A percentile compares a stretch with the other conserved stretches of the same genome.
phyloP scores from a whole-genome alignment of 2,888 invertebrate species.

The Acanthosoma haemorrhoidale region DNA sequence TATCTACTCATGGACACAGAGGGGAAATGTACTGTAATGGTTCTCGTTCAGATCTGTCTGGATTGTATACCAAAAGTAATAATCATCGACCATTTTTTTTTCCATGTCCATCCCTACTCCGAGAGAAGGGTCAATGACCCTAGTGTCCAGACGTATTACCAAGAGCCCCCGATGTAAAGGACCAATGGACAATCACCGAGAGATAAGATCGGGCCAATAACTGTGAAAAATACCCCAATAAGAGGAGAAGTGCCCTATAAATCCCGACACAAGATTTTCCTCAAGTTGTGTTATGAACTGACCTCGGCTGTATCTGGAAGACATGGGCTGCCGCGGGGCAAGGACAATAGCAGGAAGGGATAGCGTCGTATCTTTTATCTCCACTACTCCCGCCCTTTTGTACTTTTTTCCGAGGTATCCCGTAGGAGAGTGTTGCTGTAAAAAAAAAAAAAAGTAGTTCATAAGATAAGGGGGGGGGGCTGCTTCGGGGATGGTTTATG shows the following conservation, averaged over 20 bases:
- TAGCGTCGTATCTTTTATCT: conserved; percentile 6
- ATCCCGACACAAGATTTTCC: background rate
- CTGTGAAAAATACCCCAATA: background rate
- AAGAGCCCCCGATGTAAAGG: too few relatives aligned
- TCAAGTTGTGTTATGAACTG: background rate
- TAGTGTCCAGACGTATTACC: too few relatives aligned
- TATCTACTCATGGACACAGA: too few relatives aligned
- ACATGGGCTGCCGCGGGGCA: background rate
- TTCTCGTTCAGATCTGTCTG: too few relatives aligned
- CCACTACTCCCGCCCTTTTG: conserved; percentile 1
- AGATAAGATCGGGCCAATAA: background rate
- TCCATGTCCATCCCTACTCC: too few relatives aligned
- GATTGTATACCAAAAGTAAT: too few relatives aligned
- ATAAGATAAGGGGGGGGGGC: conserved; percentile 8
- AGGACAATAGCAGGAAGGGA: background rate
- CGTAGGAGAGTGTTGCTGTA: background rate
- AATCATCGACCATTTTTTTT: too few relatives aligned
- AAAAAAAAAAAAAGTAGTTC: conserved; percentile 11
- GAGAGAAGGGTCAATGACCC: too few relatives aligned
- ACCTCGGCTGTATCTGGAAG: conserved; percentile 12
- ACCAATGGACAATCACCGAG: too few relatives aligned
- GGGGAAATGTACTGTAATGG: too few relatives aligned
- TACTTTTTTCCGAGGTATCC: background rate
- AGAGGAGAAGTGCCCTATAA: background rate
- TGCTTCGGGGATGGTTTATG: conserved; percentile 9